A percentile compares a stretch with the other conserved stretches of the same genome.
Evolutionary conservation across 2,888 invertebrate species (phyloP).

Genomic region (Meiosimyza decipiens): DNA sequence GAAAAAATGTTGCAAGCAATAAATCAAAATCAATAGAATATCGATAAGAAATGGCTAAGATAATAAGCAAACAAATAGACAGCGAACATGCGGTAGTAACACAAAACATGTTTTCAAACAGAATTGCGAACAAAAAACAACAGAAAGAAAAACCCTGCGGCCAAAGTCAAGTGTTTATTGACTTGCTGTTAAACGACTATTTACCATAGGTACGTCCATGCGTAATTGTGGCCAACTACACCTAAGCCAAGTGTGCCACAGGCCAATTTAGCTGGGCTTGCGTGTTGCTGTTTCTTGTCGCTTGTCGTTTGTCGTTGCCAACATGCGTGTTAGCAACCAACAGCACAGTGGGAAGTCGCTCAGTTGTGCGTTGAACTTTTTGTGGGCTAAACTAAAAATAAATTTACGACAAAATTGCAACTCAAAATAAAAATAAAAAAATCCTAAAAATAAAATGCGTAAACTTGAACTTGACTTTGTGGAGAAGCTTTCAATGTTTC

Average conservation of each 20-base stretch:
- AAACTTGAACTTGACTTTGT: constrained; percentile 44
- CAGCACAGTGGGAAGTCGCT: constrained; percentile 2
- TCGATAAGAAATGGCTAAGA: no score
- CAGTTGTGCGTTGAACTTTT: constrained; percentile 5
- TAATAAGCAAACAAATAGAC: neutral
- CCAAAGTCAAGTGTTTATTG: no score
- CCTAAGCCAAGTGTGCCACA: neutral
- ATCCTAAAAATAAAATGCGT: constrained; percentile 33
- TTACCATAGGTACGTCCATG: no score
- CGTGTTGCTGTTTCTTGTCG: neutral
- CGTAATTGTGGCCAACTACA: no score
- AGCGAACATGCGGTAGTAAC: neutral
- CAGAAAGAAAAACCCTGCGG: no score
- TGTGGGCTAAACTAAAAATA: constrained; percentile 4
- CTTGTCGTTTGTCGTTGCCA: neutral
- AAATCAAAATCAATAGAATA: no score
- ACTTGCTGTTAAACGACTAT: no score
- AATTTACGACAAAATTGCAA: neutral
- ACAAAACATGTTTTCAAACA: neutral
- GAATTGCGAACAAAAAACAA: neutral
- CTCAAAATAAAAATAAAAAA: neutral
- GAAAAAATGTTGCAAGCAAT: no score
- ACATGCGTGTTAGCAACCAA: constrained; percentile 10
- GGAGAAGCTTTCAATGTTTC: constrained; percentile 4
- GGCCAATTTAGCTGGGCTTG: neutral